Conservation (phyloP, 2,797 vertebrate species). For the Muraenolepis orangiensis region DNA sequence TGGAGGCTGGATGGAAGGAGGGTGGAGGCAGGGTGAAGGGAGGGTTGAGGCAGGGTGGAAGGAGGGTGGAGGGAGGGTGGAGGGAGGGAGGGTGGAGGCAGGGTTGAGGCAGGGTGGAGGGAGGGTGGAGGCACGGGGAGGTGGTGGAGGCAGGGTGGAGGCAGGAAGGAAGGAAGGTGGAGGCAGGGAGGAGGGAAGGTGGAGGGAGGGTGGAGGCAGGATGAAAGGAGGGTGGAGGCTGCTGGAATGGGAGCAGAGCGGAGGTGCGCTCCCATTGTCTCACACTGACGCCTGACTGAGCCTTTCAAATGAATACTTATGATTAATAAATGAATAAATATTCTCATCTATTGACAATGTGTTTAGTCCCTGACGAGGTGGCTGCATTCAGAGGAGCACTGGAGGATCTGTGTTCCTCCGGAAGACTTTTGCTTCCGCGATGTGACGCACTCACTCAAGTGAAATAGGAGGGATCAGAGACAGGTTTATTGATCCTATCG, state of each 20-base stretch:
- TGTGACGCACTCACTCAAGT: background rate
- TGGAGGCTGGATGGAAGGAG: background rate
- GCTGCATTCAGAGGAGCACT: background rate
- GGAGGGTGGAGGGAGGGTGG: background rate
- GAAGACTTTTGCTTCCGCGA: background rate
- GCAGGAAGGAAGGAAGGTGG: conserved; percentile 7
- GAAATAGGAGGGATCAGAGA: background rate
- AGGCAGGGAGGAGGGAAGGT: background rate
- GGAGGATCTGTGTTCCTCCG: background rate
- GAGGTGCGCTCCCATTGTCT: background rate
- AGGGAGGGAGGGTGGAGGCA: conserved; percentile 4
- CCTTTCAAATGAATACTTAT: conserved; percentile 37
- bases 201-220: background rate
- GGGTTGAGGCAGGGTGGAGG: background rate
- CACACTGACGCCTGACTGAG: conserved; percentile 22
- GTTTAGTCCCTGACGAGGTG: background rate
- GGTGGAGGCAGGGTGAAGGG: too few relatives aligned
- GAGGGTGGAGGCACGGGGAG: too few relatives aligned
- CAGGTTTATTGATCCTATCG: background rate
- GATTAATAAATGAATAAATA: too few relatives aligned
- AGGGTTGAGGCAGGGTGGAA: conserved; percentile 4
- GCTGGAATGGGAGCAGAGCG: background rate
- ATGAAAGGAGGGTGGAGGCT: background rate
- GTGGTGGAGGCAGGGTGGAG: background rate
- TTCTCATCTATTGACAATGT: background rate